These are phyloP conservation scores for Melanotaenia trifasciata DNA, from an alignment of 2,797 vertebrate species.

Conservation along the genomic window DNA sequence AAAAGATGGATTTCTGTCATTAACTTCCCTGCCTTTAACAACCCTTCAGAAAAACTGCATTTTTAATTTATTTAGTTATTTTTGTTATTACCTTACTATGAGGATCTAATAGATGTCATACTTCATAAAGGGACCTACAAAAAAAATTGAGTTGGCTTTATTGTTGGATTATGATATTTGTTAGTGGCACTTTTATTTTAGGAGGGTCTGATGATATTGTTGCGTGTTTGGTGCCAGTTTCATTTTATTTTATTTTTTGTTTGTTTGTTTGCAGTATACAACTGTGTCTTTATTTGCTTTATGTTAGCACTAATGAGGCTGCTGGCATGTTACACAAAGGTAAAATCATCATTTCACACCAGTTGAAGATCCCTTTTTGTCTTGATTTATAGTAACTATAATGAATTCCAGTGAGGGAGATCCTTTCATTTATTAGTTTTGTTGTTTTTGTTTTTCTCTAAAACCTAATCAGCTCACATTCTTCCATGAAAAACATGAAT, in stretches of 20 bases:
- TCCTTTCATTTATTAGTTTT: too few relatives aligned
- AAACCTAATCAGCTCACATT: not conserved
- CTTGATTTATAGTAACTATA: not conserved
- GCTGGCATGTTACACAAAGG: not conserved
- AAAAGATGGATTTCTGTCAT: not conserved
- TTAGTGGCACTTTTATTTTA: not conserved
- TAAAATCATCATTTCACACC: not conserved
- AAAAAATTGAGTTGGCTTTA: not conserved
- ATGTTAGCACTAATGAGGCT: not conserved
- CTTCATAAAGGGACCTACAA: not conserved
- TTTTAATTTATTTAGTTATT: not conserved
- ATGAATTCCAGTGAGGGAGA: too few relatives aligned
- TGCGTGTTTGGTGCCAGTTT: not conserved
- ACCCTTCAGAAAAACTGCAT: not conserved
- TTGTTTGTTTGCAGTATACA: not conserved
- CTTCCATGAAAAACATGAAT: not conserved
- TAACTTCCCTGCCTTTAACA: not conserved
- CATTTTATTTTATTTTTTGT: not conserved
- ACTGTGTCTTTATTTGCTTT: not conserved
- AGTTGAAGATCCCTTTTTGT: not conserved
- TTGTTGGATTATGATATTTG: not conserved
- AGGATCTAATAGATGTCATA: not conserved
- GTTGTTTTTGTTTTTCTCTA: too few relatives aligned
- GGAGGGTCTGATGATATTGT: not conserved
- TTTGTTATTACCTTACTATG: not conserved